Base-by-base conservation (phyloP, 2,797 vertebrate genomes). In the Vireo griseus region DNA sequence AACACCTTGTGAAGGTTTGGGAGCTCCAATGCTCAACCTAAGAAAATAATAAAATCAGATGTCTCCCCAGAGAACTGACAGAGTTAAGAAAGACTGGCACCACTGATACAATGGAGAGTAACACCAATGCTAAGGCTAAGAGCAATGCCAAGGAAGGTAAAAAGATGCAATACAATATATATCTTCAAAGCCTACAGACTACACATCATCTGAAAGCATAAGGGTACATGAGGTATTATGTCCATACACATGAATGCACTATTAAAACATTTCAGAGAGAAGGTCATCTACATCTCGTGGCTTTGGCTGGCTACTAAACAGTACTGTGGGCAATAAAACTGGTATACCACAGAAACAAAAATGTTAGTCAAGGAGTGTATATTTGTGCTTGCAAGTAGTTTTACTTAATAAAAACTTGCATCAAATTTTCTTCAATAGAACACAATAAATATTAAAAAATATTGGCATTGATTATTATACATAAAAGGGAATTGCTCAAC, bases 81-180 rank as follows among this genome's bases (percentile, higher is more conserved):
- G 24, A 55, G 54, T 20, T 89, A 35, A 65, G 37, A 40, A 66
- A 67, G 45, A 44, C 33, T 48, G 13, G 37, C 25, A 85, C 31
- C 22, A n/a, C 10, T 10, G n/a, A 54, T 5, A 51, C 1, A 7
- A 61, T 0, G 1, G 26, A 77, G 24, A 66, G 6, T 40, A 71
- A 90, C 40, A 63, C 8, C 52, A 78, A 11, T 12, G 50, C 45
- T 65, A 37, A 88, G 50, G 75, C 21, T 74, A 78, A 51, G 45
- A 65, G 37, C 14, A 40, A 21, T 11, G 57, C 31, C 16, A 45
- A 3, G 42, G 42, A 18, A 71, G 12, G 52, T 29, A 58, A 63
- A 75, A 71, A 54, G 48, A 58, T 39, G 25, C 26, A 71, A 71
- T n/a, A 62, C 18, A 61, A 45, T 19, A 19, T 1, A 24, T 0